phyloP scores from a whole-genome alignment of 2,888 invertebrate species.

The Zonitis immaculata region DNA sequence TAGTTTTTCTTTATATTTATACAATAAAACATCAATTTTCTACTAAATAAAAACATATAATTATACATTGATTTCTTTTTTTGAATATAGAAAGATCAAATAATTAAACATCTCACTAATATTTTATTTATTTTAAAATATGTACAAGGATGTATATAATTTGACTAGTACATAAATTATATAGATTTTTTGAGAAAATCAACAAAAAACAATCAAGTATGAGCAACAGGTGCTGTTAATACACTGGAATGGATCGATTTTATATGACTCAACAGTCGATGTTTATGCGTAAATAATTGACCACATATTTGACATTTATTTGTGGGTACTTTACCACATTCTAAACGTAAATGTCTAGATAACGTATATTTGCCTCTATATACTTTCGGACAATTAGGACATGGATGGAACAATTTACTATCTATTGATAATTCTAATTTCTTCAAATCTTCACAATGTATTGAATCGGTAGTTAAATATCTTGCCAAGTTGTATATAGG shows the following conservation, averaged over 20 bases:
- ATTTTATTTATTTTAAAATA: not conserved
- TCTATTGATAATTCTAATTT: conserved; percentile 23
- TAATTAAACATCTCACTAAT: not conserved
- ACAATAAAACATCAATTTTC: not conserved
- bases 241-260: conserved; percentile 33
- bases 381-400: conserved; percentile 40
- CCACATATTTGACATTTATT: conserved; percentile 38
- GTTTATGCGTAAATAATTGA: conserved; percentile 40
- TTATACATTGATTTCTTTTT: not conserved
- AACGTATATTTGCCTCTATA: conserved; percentile 41
- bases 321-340: conserved; percentile 46
- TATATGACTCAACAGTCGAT: conserved; percentile 38
- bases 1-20: not conserved
- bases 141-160: conserved; percentile 3
- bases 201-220: conserved; percentile 8
- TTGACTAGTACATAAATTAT: conserved; percentile 10
- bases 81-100: not conserved
- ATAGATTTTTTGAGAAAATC: conserved; percentile 4
- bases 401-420: conserved; percentile 24
- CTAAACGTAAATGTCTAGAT: conserved; percentile 46
- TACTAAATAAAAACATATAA: not conserved
- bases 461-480: conserved; percentile 11
- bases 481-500: conserved; percentile 11
- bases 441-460: conserved; percentile 13
- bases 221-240: conserved; percentile 3